phyloP scores from a whole-genome alignment of 2,888 invertebrate species.

The Steinernema hermaphroditum region DNA sequence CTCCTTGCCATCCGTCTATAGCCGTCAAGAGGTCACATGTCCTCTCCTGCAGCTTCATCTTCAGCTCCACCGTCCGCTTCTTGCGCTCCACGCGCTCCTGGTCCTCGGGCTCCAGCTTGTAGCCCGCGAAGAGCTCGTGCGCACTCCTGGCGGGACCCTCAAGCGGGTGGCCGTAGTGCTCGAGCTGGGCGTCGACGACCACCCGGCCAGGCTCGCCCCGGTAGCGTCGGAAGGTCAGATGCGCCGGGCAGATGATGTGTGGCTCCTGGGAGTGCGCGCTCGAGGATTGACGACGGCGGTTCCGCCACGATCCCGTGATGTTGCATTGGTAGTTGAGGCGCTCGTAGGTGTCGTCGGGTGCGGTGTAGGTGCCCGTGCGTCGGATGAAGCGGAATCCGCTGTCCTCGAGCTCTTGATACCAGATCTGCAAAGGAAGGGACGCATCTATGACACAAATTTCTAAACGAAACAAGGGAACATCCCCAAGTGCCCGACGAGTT shows the following conservation, averaged over 20 bases:
- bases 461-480: too few species aligned
- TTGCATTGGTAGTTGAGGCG: slow-evolving; percentile 22
- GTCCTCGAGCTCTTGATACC: slow-evolving; percentile 24
- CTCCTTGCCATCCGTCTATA: slow-evolving; percentile 7
- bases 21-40: background rate
- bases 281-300: background rate
- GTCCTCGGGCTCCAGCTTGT: slow-evolving; percentile 24
- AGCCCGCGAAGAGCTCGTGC: slow-evolving; percentile 3
- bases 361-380: slow-evolving; percentile 1
- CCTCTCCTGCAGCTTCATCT: background rate
- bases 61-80: slow-evolving; percentile 18
- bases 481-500: too few species aligned
- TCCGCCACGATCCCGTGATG: background rate
- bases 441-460: background rate
- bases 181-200: slow-evolving; percentile 17
- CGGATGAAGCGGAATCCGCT: slow-evolving; percentile 9
- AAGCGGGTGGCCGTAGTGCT: slow-evolving; percentile 8
- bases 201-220: slow-evolving; percentile 13
- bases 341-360: slow-evolving; percentile 25
- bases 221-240: slow-evolving; percentile 13
- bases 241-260: slow-evolving; percentile 11
- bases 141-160: background rate
- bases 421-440: background rate
- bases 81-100: slow-evolving; percentile 22
- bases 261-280: background rate